These are phyloP conservation scores for Urocynchramus pylzowi DNA, from an alignment of 2,113 vertebrate species.

Conservation along the genomic window DNA sequence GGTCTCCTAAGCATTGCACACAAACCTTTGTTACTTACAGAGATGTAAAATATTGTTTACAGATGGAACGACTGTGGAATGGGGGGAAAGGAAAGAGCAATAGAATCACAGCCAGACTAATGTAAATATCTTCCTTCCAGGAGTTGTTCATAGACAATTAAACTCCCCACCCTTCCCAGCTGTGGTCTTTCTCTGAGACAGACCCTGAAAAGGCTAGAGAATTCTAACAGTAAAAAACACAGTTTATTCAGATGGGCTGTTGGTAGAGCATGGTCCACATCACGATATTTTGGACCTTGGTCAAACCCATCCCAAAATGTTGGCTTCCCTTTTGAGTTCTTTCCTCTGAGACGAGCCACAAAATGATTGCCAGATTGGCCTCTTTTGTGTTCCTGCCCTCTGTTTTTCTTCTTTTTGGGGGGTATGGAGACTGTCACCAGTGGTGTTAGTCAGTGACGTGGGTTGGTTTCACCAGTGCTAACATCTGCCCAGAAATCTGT, in stretches of 20 bases:
- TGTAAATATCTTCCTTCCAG: not conserved
- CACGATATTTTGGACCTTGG: not conserved
- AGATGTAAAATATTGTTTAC: not conserved
- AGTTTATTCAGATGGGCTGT: not conserved
- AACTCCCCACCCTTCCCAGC: not conserved
- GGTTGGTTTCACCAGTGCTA: conserved; percentile 10
- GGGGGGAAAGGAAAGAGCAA: not conserved
- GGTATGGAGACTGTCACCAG: not conserved
- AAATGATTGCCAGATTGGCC: not conserved
- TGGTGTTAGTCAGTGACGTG: not conserved
- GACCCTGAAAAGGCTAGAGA: not conserved
- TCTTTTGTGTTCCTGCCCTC: not conserved
- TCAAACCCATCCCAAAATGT: not conserved
- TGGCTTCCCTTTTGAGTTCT: conserved; percentile 6
- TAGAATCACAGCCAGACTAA: not conserved
- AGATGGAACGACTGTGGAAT: not conserved
- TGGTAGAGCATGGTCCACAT: not conserved
- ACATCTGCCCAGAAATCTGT: conserved; percentile 7
- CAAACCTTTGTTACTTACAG: not conserved
- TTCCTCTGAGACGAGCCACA: not conserved
- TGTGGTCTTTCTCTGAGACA: not conserved
- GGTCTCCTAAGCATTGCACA: not conserved
- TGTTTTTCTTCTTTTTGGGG: conserved; percentile 11
- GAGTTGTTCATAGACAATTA: not conserved
- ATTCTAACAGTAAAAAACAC: not conserved